Base-by-base conservation (phyloP, 1,140 invertebrate genomes). In the Paracyclopina nana region DNA sequence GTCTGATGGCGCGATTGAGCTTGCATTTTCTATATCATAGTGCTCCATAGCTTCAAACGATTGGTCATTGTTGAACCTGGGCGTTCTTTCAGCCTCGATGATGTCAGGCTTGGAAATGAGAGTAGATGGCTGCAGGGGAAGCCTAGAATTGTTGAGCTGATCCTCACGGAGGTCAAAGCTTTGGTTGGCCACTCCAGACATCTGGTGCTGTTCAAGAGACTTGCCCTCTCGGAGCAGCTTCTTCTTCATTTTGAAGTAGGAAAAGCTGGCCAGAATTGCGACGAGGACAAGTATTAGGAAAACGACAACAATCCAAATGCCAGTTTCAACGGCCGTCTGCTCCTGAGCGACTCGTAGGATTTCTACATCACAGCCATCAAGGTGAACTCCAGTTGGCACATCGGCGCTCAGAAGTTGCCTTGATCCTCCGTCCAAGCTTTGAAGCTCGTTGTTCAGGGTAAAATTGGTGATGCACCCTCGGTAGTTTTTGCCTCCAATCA, bases 21-120 rank as follows among this genome's bases (percentile, higher is more conserved):
- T 91, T 1, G 88, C 86, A 65, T 95, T 95, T 65, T 96, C 90
- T 46, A 96, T 66, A 63, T 96, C 90, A 60, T 96, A 95, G 61
- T 91, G 88, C 62, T 95, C 90, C n/a, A n/a, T n/a, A n/a, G n/a
- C n/a, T n/a, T n/a, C n/a, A n/a, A n/a, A n/a, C n/a, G n/a, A n/a
- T n/a, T n/a, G n/a, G n/a, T n/a, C n/a, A n/a, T n/a, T n/a, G n/a
- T n/a, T n/a, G n/a, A n/a, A n/a, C n/a, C n/a, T n/a, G n/a, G n/a
- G n/a, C n/a, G n/a, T n/a, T n/a, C n/a, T n/a, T n/a, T n/a, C n/a
- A 2, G 85, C 65, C 65, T 90, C 86, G 42, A 92, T 91, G 4
- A 94, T 87, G 63, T 94, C 87, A 0, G 86, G 87, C 38, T 84
- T 65, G n/a, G n/a, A n/a, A n/a, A n/a, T n/a, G n/a, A n/a, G n/a